Evolutionary conservation across 53 echinoderm and acorn worm genomes (phyloP), one percentile per base, ranked within the genome.

Genomic region (Patiria pectinifera): DNA sequence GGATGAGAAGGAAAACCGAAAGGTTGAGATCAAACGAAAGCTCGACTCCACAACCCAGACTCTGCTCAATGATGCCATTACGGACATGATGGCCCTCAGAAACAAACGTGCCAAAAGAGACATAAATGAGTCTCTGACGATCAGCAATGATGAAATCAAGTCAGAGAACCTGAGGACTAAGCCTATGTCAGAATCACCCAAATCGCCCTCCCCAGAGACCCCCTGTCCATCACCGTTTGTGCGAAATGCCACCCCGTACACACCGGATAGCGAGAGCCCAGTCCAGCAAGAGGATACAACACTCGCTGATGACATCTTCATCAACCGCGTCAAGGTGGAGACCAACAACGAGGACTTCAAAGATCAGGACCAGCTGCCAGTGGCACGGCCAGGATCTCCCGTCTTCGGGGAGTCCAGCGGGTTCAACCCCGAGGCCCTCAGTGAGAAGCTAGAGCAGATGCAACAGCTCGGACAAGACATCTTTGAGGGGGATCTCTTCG

Each of bases 371-470:
- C 95, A 97, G 86, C 81, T 86, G 22, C 96, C 95, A n/a, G 95
- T 97, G 45, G 99, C 99, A 18, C 93, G 96, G 63, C 99, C 96
- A 3, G 94, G 95, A 8, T 96, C 96, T 82, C 99, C 99, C 11
- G 93, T 96, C 49, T 95, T 96, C 91, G 99, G 96, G 58, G 99
- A 98, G 82, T 97, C 99, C 47, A 95, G 99, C 13, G 94, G 94
- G 19, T 94, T 95, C 84, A 97, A 93, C 74, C 97, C 97, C 1
- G 96, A 98, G 72, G 94, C 97, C 15, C 87, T 96, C 10, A 94
- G 94, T 86, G 96, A 97, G 66, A 93, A 94, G 62, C 69, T 97
- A n/a, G 94, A 94, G 69, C 96, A 95, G 71, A 93, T 96, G 83
- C 95, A 96, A 88, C 89, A 92, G 6, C 85, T 96, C 24, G 95